Evolutionary conservation across 2,113 vertebrate species (phyloP), one percentile per base, ranked within the genome.

Genomic region (Tetrao urogallus): DNA sequence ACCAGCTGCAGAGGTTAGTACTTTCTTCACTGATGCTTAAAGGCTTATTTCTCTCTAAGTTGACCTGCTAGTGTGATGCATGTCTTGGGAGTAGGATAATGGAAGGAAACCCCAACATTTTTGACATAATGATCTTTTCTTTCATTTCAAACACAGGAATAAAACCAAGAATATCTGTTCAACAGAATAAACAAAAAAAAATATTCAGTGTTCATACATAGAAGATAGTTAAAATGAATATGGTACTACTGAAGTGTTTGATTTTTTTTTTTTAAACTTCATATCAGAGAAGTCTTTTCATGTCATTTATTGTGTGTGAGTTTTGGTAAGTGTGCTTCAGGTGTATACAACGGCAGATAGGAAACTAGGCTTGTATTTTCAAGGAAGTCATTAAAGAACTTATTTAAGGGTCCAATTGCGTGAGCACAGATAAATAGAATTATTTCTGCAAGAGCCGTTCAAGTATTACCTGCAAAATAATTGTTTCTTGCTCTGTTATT

Each of bases 191-290:
- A 38, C 14, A 14, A 14, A 52, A 28, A 27, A 52, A 70, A 67
- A 82, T 91, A 38, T 42, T 28, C n/a, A 82, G 27, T 40, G 54
- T 48, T 67, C 30, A 17, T 82, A 67, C n/a, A 7, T 89, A 61
- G 34, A 67, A 82, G 42, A 20, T 81, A 76, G 81, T 94, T 73
- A 84, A 83, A 92, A 86, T 2, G 17, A 69, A 88, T 95, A 42
- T 65, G 28, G 17, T 17, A 48, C 48, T 19, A 52, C 34, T 30
- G 34, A 50, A 22, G 11, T 73, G 7, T 63, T 91, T 88, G 66
- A 67, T 88, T 7, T 81, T 84, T 47, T 5, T 79, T 21, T 48
- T 48, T 25, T 83, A 74, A 58, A 48, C 24, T 45, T 79, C 34
- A 42, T 92, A 7, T 28, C 1, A 0, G 42, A 73, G 6, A 27